Percentiles rank a stretch among this genome's conserved stretches.
Evolutionary conservation across 2,113 vertebrate species (phyloP).

Genomic region (Eurystomus gularis): DNA sequence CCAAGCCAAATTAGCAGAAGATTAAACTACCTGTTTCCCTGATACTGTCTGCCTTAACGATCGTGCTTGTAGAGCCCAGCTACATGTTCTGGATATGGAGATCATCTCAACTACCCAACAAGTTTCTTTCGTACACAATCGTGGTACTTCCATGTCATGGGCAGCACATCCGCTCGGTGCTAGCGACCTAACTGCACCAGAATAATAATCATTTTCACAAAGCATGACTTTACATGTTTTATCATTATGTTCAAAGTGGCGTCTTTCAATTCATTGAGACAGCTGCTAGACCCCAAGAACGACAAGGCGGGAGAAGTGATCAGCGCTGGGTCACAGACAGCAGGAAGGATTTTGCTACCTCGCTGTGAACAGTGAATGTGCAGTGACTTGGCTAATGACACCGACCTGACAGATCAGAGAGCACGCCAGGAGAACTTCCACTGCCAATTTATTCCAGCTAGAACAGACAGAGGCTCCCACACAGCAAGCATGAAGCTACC

Average conservation of each 20-base stretch:
- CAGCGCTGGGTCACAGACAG: fast-evolving
- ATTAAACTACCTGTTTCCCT: not conserved
- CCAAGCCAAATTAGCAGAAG: not conserved
- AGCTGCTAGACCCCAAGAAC: not conserved
- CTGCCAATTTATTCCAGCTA: not conserved
- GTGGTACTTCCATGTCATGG: fast-evolving
- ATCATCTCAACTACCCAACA: not conserved
- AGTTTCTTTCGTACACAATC: fast-evolving
- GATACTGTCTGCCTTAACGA: not conserved
- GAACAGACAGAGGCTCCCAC: not conserved
- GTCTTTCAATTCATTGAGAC: not conserved
- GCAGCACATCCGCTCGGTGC: not conserved
- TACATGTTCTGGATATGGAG: not conserved
- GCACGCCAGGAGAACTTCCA: not conserved
- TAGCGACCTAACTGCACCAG: not conserved
- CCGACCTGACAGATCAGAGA: not conserved
- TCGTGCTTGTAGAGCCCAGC: not conserved
- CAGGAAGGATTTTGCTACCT: not conserved
- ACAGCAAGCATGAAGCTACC: not conserved
- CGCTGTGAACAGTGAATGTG: fast-evolving
- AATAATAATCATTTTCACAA: not conserved
- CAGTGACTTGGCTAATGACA: fast-evolving
- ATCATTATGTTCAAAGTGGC: not conserved
- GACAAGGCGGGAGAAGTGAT: fast-evolving
- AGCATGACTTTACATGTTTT: not conserved